Evolutionary conservation across 2,888 invertebrate species (phyloP).

Genomic region (Amphipoea lucens): DNA sequence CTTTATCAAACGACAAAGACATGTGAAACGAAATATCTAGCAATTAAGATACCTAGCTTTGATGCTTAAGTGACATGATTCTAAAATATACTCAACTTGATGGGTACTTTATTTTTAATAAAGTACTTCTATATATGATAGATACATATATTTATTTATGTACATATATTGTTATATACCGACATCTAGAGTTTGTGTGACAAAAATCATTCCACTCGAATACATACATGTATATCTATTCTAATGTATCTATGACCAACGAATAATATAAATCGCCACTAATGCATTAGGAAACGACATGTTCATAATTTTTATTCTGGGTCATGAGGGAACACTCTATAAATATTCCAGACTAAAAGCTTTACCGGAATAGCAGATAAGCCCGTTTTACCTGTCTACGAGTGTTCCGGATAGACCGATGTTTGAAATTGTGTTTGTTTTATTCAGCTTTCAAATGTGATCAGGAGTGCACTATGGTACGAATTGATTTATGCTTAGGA

Average conservation of each 20-base stretch:
- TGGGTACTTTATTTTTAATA: too few relatives aligned
- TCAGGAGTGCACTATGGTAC: slow-evolving; percentile 6
- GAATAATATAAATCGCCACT: background rate
- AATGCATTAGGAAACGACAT: slow-evolving; percentile 17
- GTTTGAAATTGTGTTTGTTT: slow-evolving; percentile 49
- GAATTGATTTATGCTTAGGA: background rate
- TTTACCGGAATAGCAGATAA: slow-evolving; percentile 77
- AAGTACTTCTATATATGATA: too few relatives aligned
- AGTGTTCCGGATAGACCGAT: slow-evolving; percentile 65
- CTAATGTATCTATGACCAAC: background rate
- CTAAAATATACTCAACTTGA: background rate
- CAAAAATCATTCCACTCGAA: background rate
- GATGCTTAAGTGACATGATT: background rate
- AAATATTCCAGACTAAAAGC: slow-evolving; percentile 81
- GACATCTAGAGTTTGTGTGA: background rate
- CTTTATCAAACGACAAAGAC: background rate
- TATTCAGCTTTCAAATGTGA: slow-evolving; percentile 33
- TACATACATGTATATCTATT: background rate
- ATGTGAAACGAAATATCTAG: background rate
- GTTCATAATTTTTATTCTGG: slow-evolving; percentile 62
- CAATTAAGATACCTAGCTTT: too few relatives aligned
- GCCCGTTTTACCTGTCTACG: slow-evolving; percentile 69
- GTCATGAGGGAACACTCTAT: slow-evolving; percentile 69
- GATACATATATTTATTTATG: too few relatives aligned
- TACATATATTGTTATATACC: too few relatives aligned